These are phyloP conservation scores for Trichosurus vulpecula DNA, from an alignment of 2,797 vertebrate species.

Conservation along the genomic window DNA sequence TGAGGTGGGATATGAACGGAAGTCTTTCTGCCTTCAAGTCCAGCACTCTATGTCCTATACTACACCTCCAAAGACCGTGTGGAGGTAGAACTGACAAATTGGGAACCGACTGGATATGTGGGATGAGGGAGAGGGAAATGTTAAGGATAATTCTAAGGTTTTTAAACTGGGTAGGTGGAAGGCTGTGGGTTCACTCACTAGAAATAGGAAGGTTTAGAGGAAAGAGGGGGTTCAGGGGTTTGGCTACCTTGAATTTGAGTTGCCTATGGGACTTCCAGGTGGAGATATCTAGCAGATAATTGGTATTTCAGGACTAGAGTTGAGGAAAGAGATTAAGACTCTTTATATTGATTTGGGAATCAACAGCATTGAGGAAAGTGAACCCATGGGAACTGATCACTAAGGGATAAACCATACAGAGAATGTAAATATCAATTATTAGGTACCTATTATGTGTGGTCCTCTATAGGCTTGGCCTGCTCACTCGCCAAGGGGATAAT, in stretches of 20 bases:
- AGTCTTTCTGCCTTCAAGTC: background rate
- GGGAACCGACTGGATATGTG: background rate
- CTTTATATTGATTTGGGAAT: background rate
- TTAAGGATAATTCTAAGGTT: background rate
- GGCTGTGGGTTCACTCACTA: background rate
- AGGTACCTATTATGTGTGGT: background rate
- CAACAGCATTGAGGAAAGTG: background rate
- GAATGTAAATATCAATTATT: background rate
- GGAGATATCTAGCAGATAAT: background rate
- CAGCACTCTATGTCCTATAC: background rate
- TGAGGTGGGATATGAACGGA: background rate
- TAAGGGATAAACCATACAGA: background rate
- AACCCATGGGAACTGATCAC: background rate
- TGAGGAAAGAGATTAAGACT: background rate
- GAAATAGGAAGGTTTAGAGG: background rate
- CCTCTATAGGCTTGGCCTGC: background rate
- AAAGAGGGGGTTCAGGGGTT: background rate
- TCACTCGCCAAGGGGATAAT: background rate
- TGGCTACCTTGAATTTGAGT: background rate
- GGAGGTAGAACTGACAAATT: background rate
- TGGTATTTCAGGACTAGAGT: background rate
- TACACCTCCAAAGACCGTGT: background rate
- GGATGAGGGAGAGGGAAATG: background rate
- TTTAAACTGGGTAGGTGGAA: background rate
- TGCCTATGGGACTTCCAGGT: background rate